phyloP scores from a whole-genome alignment of 1,140 invertebrate genomes.

The Euglossa dilemma region DNA sequence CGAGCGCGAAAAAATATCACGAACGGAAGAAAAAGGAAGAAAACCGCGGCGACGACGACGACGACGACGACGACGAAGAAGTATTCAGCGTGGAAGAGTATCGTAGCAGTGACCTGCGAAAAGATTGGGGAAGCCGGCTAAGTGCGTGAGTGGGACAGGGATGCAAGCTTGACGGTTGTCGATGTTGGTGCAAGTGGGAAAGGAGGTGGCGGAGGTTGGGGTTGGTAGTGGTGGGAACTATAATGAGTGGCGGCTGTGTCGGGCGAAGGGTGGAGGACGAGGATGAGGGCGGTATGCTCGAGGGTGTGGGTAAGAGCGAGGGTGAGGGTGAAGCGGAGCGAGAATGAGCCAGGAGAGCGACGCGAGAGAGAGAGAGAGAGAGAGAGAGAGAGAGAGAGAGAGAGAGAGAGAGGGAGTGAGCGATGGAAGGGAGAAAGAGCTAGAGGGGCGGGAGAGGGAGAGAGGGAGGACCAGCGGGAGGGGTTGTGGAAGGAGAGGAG shows the following conservation, averaged over 20 bases:
- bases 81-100: conserved; percentile 33
- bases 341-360: conserved; percentile 13
- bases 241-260: conserved; percentile 77
- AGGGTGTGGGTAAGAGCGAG: conserved; percentile 36
- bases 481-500: conserved; percentile 7
- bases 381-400: neutral
- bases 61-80: neutral
- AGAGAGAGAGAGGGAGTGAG: conserved; percentile 3
- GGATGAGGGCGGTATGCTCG: conserved; percentile 44
- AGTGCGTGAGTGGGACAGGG: conserved; percentile 57
- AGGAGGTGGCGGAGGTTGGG: conserved; percentile 67
- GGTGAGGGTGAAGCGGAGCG: conserved; percentile 40
- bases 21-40: neutral
- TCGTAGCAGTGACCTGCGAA: conserved; percentile 48
- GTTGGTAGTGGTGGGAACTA: conserved; percentile 73
- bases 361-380: conserved; percentile 2
- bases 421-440: conserved; percentile 16
- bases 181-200: conserved; percentile 59
- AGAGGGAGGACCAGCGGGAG: too few relatives aligned
- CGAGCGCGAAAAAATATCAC: conserved; percentile 24
- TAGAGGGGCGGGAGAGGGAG: conserved; percentile 7
- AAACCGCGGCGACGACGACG: neutral
- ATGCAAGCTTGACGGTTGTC: conserved; percentile 55
- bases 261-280: conserved; percentile 57
- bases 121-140: conserved; percentile 60